A percentile compares a stretch with the other conserved stretches of the same genome.
Conservation (phyloP, 2,888 invertebrate genomes). For the Syrista parreyssii region DNA sequence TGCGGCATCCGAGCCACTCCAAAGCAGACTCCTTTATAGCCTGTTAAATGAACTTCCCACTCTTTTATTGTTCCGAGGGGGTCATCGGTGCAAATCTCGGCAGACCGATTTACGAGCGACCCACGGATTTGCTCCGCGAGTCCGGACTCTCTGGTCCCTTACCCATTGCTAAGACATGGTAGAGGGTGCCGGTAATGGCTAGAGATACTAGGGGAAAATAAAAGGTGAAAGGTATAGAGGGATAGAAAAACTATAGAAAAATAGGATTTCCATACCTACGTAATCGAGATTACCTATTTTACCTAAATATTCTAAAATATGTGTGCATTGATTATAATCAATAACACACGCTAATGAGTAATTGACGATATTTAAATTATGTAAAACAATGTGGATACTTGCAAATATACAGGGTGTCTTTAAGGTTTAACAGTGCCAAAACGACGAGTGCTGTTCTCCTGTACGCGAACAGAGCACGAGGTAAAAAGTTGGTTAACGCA, state of each 20-base stretch:
- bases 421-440: not conserved
- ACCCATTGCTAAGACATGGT: conserved; percentile 12
- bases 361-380: too few species aligned
- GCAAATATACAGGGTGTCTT: not conserved
- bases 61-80: conserved; percentile 57
- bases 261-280: not conserved
- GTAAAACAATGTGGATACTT: too few species aligned
- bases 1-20: conserved; percentile 21
- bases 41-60: conserved; percentile 63
- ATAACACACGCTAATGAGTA: not conserved
- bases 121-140: conserved; percentile 37
- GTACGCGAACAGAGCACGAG: conserved; percentile 40
- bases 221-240: not conserved
- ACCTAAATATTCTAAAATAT: not conserved
- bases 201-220: conserved; percentile 30
- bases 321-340: not conserved
- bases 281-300: not conserved
- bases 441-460: not conserved
- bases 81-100: conserved; percentile 52
- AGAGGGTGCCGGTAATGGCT: conserved; percentile 26
- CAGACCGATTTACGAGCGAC: conserved; percentile 54
- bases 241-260: not conserved
- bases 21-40: conserved; percentile 52
- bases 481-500: conserved; percentile 58
- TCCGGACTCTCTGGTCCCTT: not conserved